Evolutionary conservation across 2,888 invertebrate species (phyloP).

Genomic region (Athalia rosae): DNA sequence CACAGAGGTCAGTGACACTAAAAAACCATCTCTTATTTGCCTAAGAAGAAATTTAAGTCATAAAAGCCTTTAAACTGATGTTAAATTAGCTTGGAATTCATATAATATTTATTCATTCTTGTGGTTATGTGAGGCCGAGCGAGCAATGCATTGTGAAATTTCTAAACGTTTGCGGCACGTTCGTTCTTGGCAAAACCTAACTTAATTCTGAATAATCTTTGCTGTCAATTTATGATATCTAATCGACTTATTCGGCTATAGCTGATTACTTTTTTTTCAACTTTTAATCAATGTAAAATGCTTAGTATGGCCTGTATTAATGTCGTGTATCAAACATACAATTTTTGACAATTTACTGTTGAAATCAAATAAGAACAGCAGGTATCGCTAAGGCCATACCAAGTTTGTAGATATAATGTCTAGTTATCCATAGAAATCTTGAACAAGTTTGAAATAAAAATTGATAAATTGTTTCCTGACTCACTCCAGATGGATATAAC

Average conservation of each 20-base stretch:
- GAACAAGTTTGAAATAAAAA: neutral
- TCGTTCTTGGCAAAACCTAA: conserved; percentile 18
- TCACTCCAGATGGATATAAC: neutral
- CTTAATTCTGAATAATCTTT: conserved; percentile 2
- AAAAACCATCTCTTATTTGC: neutral
- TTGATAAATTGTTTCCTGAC: neutral
- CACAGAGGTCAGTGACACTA: conserved; percentile 2
- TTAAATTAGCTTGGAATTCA: conserved; percentile 30
- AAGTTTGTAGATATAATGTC: too few relatives aligned
- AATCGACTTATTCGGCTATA: neutral
- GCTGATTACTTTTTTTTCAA: conserved; percentile 14
- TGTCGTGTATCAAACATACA: too few relatives aligned
- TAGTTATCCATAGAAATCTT: neutral
- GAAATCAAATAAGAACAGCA: too few relatives aligned
- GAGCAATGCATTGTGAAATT: conserved; percentile 12
- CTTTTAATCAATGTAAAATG: too few relatives aligned
- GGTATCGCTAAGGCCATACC: too few relatives aligned
- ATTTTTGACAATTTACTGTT: too few relatives aligned
- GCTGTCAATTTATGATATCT: neutral
- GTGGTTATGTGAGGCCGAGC: neutral
- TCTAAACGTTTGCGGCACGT: conserved; percentile 19
- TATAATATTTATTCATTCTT: conserved; percentile 10
- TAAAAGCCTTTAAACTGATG: conserved; percentile 6
- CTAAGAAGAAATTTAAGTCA: neutral
- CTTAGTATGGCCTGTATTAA: too few relatives aligned